Conservation (phyloP, 2,113 vertebrate genomes). For the Macaca nemestrina region DNA sequence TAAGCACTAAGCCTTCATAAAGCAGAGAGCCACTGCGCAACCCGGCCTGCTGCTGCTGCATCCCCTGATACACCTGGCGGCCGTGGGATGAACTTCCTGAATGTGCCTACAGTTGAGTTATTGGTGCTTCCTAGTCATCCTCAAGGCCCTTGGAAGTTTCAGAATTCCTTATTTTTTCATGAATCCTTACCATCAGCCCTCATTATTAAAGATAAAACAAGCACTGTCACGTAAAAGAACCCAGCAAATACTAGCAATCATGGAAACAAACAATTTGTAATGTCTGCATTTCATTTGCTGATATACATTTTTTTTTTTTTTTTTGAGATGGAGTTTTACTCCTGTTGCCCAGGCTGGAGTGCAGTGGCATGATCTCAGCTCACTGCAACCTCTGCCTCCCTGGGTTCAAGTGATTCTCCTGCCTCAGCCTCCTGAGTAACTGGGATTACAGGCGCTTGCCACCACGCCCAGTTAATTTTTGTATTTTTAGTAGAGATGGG, state of each 20-base stretch:
- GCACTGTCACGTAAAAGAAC: neutral
- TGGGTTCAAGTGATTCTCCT: too few relatives aligned
- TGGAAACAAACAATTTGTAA: neutral
- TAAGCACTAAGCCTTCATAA: too few relatives aligned
- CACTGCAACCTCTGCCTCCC: too few relatives aligned
- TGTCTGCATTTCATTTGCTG: neutral
- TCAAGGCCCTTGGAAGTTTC: neutral
- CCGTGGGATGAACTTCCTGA: neutral
- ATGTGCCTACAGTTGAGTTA: too few relatives aligned
- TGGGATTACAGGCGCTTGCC: too few relatives aligned
- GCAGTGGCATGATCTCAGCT: too few relatives aligned
- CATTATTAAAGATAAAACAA: neutral
- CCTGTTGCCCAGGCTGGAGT: too few relatives aligned
- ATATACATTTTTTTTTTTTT: neutral
- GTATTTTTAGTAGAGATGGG: too few relatives aligned
- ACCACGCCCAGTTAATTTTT: too few relatives aligned
- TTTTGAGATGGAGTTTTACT: too few relatives aligned
- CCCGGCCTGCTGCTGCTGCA: neutral
- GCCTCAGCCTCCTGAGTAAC: too few relatives aligned
- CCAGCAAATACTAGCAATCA: neutral
- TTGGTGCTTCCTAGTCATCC: neutral
- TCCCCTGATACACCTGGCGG: rapidly evolving
- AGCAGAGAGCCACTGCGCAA: rapidly evolving
- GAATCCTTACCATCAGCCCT: neutral
- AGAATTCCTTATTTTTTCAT: neutral